Evolutionary conservation across 92 coral and sea anemone species (phyloP), one percentile per base, ranked within the genome.

Genomic region (Heteractis magnifica): DNA sequence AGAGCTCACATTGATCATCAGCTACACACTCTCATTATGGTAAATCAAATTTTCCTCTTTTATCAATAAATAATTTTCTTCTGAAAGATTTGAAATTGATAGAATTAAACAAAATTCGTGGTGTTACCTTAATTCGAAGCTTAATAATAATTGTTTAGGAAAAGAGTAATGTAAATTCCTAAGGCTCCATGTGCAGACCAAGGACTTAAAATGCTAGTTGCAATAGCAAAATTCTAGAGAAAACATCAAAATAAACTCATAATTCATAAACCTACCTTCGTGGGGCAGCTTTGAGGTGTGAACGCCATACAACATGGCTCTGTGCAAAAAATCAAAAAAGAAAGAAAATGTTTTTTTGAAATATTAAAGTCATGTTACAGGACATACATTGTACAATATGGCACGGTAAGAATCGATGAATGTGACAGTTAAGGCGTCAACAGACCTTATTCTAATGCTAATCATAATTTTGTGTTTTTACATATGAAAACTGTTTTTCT

Each of bases 231-330:
- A 13, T 20, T 26, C 49, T n/a, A 68, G 10, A 50, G 72, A 19
- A 71, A n/a, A 78, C 19, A 52, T 12, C 49, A 13, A 26, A n/a
- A 5, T 23, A 19, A 18, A 52, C 19, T 60, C 4, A n/a, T 26
- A 26, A 4, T 68, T 68, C 16, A 20, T 51, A 4, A 59, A 79
- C 98, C 87, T 86, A 93, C 98, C 84, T 94, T 91, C 52, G 90
- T 93, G 18, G 98, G 91, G 77, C 95, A 89, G 91, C 98, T 91
- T 84, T 93, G 94, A 23, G 98, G 98, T 9, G 94, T 89, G 87
- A 91, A 93, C 82, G 98, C 98, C 98, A 93, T 93, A 62, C 92
- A 91, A 93, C 98, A 93, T 89, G 84, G 90, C 91, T 93, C 98
- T 93, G 86, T 64, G 72, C 56, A 87, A 75, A 52, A 65, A 26